Conservation (phyloP, 2,888 invertebrate genomes). For the Apamea crenata region DNA sequence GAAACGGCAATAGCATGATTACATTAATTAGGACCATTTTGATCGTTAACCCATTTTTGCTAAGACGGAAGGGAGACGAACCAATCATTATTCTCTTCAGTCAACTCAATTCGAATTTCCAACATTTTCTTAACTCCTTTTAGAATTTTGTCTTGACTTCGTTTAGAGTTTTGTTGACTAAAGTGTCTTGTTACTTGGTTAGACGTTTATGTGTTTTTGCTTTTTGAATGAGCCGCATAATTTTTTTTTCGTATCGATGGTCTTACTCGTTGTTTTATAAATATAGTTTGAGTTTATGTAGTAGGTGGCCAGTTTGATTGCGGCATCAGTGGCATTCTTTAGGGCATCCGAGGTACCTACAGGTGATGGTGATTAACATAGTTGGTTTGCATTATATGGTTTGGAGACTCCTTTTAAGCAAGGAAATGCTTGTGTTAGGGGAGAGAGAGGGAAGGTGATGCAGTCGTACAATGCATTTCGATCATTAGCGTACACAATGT, state of each 20-base stretch:
- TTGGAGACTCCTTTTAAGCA: no score
- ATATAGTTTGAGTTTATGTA: no score
- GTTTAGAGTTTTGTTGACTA: conserved; percentile 32
- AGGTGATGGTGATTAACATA: no score
- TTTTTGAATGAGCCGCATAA: not conserved
- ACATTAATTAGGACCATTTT: conserved; percentile 82
- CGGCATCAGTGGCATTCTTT: no score
- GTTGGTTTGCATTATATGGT: no score
- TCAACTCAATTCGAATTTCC: conserved; percentile 53
- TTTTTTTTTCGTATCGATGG: no score
- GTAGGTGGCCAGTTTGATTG: no score
- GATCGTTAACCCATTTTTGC: conserved; percentile 85
- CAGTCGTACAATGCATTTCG: not conserved
- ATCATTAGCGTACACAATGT: not conserved
- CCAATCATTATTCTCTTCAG: conserved; percentile 66
- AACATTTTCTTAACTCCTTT: conserved; percentile 53
- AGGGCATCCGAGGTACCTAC: no score
- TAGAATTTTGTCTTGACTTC: conserved; percentile 40
- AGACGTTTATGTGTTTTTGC: not conserved
- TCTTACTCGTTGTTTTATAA: no score
- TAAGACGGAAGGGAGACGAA: conserved; percentile 67
- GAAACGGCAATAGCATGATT: conserved; percentile 73
- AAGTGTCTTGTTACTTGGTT: conserved; percentile 18
- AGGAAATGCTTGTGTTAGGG: no score
- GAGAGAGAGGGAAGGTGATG: no score